Evolutionary conservation across 1,140 invertebrate species (phyloP).

Genomic region (Campoletis sonorensis): DNA sequence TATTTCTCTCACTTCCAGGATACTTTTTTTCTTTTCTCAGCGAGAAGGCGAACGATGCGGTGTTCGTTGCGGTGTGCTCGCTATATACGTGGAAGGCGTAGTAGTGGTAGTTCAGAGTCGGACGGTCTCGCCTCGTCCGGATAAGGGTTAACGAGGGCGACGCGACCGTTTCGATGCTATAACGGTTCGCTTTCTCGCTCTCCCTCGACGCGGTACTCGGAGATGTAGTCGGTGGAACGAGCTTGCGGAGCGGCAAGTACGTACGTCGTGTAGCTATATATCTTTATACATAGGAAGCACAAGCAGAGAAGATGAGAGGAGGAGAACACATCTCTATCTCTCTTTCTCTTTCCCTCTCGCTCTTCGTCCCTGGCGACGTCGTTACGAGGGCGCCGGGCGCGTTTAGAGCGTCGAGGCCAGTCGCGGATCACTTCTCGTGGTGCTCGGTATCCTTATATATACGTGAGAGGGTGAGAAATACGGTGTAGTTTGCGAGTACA

Average conservation of each 20-base stretch:
- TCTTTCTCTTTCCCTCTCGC: slow-evolving; percentile 19
- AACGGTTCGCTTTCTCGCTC: slow-evolving; percentile 37
- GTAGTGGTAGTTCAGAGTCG: slow-evolving; percentile 36
- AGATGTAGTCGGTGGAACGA: slow-evolving; percentile 41
- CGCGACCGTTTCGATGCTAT: slow-evolving; percentile 52
- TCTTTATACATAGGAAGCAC: slow-evolving; percentile 30
- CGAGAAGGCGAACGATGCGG: slow-evolving; percentile 5
- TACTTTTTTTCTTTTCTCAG: slow-evolving; percentile 1
- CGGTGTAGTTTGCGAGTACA: background rate
- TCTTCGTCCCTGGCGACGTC: slow-evolving; percentile 57
- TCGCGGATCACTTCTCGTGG: slow-evolving; percentile 39
- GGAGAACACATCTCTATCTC: slow-evolving; percentile 27
- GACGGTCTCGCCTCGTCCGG: slow-evolving; percentile 51
- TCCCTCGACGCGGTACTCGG: background rate
- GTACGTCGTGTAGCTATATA: slow-evolving; percentile 27
- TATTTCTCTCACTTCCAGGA: background rate
- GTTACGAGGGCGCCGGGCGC: slow-evolving; percentile 57
- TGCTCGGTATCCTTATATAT: slow-evolving; percentile 22
- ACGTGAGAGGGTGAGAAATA: slow-evolving; percentile 29
- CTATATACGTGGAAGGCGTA: background rate
- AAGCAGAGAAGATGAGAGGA: slow-evolving; percentile 13
- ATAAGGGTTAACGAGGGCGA: slow-evolving; percentile 56
- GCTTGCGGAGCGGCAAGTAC: slow-evolving; percentile 30
- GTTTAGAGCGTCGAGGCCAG: slow-evolving; percentile 55
- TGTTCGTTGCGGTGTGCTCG: slow-evolving; percentile 24